phyloP scores from a whole-genome alignment of 2,113 vertebrate genomes.

The Pangasianodon gigas region DNA sequence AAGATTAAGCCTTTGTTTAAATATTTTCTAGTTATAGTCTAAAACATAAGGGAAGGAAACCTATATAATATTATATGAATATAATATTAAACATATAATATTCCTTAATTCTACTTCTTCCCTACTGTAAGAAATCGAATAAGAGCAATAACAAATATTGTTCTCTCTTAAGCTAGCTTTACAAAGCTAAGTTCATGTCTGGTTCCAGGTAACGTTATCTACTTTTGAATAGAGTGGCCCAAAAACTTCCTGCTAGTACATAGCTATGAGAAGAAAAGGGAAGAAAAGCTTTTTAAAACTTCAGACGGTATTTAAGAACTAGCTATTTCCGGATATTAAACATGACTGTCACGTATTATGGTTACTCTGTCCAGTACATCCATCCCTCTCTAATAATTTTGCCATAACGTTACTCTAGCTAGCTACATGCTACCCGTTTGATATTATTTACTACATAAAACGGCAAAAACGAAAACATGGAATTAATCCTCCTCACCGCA shows the following conservation, averaged over 20 bases:
- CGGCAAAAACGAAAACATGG: conserved; percentile 47
- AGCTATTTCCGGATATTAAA: background rate
- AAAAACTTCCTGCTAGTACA: conserved; percentile 47
- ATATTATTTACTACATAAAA: conserved; percentile 46
- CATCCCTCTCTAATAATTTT: conserved; percentile 24
- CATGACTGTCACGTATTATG: background rate
- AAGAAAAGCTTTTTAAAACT: conserved; percentile 8
- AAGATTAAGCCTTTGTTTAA: background rate
- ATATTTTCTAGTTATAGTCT: background rate
- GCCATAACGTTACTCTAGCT: conserved; percentile 41
- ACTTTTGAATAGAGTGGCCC: conserved; percentile 31
- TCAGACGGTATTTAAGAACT: background rate
- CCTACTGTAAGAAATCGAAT: background rate
- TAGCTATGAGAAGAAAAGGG: background rate
- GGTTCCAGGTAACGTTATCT: background rate
- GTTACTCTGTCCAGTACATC: background rate
- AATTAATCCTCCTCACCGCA: conserved; percentile 52
- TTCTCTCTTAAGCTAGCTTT: background rate
- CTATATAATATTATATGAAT: background rate
- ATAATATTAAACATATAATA: background rate
- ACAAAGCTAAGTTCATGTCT: background rate
- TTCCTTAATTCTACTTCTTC: background rate
- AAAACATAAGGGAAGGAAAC: background rate
- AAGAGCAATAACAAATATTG: background rate
- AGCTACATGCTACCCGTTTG: conserved; percentile 56